These are phyloP conservation scores for Pterostichus madidus DNA, from an alignment of 2,888 invertebrate genomes.

Conservation along the genomic window DNA sequence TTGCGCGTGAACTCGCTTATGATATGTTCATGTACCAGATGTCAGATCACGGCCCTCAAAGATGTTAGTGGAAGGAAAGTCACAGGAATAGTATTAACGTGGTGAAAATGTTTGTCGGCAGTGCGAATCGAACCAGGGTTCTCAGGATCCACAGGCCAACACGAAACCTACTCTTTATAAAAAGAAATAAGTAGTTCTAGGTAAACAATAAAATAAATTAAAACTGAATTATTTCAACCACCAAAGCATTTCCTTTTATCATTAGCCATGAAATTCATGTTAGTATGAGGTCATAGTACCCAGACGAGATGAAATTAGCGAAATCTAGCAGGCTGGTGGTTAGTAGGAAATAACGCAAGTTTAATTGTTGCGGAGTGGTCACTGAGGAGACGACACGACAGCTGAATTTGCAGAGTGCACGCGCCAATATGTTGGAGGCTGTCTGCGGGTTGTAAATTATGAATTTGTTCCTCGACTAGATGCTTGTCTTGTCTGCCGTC, in stretches of 20 bases:
- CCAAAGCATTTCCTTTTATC: constrained; percentile 34
- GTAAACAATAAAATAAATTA: constrained; percentile 16
- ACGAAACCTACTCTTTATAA: not conserved
- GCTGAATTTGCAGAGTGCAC: constrained; percentile 47
- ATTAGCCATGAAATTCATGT: constrained; percentile 53
- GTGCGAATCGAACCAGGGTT: too few species aligned
- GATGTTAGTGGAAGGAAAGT: too few species aligned
- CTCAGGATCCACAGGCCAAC: too few species aligned
- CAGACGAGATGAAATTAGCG: constrained; percentile 47
- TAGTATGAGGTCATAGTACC: constrained; percentile 55
- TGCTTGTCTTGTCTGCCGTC: not conserved
- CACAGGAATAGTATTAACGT: too few species aligned
- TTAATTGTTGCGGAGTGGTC: constrained; percentile 43
- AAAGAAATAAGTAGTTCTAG: constrained; percentile 4
- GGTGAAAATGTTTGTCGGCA: too few species aligned
- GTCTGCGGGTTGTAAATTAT: constrained; percentile 46
- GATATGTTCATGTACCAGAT: too few species aligned
- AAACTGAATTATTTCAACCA: not conserved
- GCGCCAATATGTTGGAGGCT: constrained; percentile 43
- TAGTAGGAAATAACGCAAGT: constrained; percentile 54
- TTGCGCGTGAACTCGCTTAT: too few species aligned
- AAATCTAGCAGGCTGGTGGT: constrained; percentile 52
- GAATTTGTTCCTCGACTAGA: not conserved
- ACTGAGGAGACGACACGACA: constrained; percentile 10
- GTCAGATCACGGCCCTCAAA: too few species aligned